Evolutionary conservation across 2,888 invertebrate species (phyloP), one percentile per base, ranked within the genome.

Genomic region (Pyrocoelia pectoralis): DNA sequence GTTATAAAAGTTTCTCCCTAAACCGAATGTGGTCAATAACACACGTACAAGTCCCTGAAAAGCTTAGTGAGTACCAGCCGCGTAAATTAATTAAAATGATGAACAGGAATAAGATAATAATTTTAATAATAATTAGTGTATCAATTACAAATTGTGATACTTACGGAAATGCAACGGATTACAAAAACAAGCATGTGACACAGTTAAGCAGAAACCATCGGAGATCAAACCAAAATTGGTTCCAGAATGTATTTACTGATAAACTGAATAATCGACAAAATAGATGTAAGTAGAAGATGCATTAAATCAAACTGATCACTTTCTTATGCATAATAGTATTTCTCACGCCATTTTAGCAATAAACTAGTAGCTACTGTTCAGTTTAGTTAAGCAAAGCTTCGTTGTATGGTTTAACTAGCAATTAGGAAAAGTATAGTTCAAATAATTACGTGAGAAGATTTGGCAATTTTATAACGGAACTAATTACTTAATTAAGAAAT

Each of bases 261-360:
- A 14, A 54, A 1, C 9, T 12, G 41, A 55, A 55, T 52, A 56
- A 64, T 48, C 50, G 64, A 17, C 58, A 64, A 18, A 64, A 58
- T 55, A 54, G 64, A 33, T 64, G 64, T 64, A 55, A 51, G 64
- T 64, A 62, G 12, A 19, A 2, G 6, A 24, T 24, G n/a, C n/a
- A n/a, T n/a, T n/a, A n/a, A n/a, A n/a, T n/a, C n/a, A n/a, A n/a
- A n/a, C n/a, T n/a, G n/a, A n/a, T n/a, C n/a, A n/a, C n/a, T n/a
- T n/a, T n/a, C n/a, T n/a, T n/a, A n/a, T n/a, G n/a, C n/a, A n/a
- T n/a, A n/a, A n/a, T n/a, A n/a, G n/a, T n/a, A n/a, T n/a, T n/a
- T n/a, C n/a, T n/a, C n/a, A n/a, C n/a, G n/a, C n/a, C n/a, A n/a
- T n/a, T n/a, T n/a, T n/a, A n/a, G n/a, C n/a, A n/a, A n/a, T n/a